Percentiles rank a stretch among this genome's conserved stretches.
Evolutionary conservation across 1,140 invertebrate species (phyloP).

Genomic region (Aphis craccivora): DNA sequence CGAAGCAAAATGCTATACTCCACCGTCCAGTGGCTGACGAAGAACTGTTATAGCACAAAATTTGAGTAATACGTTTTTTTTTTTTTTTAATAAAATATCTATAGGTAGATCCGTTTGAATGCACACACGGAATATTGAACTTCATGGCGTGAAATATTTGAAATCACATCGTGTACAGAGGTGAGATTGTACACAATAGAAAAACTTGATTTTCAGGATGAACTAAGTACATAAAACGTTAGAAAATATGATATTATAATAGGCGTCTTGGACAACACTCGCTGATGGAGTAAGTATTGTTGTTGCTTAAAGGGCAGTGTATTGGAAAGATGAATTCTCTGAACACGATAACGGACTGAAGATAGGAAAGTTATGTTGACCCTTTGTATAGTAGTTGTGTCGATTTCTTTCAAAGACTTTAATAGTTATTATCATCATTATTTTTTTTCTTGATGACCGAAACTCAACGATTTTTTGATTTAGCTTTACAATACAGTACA

Average conservation of each 20-base stretch:
- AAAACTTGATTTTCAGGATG: neutral
- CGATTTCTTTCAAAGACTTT: neutral
- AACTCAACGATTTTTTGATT: neutral
- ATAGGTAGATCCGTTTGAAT: neutral
- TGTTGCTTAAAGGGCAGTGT: neutral
- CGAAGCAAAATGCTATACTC: neutral
- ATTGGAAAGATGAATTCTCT: conserved; percentile 7
- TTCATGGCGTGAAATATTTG: neutral
- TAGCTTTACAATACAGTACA: neutral
- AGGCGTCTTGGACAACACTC: neutral
- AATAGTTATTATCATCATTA: neutral
- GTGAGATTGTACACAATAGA: neutral
- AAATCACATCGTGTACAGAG: neutral
- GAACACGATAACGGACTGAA: neutral
- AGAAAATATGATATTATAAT: conserved; percentile 1
- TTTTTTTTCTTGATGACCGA: neutral
- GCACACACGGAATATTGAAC: neutral
- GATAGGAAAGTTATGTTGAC: neutral
- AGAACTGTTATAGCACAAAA: neutral
- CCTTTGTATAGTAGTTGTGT: neutral
- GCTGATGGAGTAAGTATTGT: neutral
- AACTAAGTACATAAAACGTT: neutral
- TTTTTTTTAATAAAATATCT: neutral
- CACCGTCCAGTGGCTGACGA: neutral
- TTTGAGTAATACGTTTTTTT: neutral